Percentiles rank a stretch among this genome's conserved stretches.
phyloP scores from a whole-genome alignment of 1,140 invertebrate genomes.

The Elysia chlorotica region DNA sequence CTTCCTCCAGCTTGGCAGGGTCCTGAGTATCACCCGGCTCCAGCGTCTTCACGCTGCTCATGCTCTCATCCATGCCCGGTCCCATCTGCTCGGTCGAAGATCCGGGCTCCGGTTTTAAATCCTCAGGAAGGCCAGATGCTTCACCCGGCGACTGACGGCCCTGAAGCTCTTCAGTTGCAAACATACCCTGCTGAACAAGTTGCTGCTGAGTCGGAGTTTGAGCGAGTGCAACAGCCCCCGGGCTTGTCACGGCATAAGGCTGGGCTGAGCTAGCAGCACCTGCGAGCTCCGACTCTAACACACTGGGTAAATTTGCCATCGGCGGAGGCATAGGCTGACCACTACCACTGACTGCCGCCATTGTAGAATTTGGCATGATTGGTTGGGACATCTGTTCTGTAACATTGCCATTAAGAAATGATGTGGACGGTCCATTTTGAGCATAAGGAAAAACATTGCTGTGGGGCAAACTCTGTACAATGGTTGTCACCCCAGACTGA shows the following conservation, averaged over 20 bases:
- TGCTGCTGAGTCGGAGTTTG: slow-evolving; percentile 8
- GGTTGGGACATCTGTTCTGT: neutral
- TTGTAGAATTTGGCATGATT: neutral
- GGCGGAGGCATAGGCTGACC: neutral
- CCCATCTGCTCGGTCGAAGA: slow-evolving; percentile 1
- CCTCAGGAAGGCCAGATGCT: neutral
- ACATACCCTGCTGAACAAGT: neutral
- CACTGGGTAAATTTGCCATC: too few species aligned
- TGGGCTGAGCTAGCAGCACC: neutral
- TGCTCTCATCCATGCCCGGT: slow-evolving; percentile 13
- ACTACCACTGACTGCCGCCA: neutral
- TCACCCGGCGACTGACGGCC: neutral
- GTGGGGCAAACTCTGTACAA: slow-evolving; percentile 18
- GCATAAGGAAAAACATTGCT: slow-evolving; percentile 3
- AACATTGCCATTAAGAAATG: neutral
- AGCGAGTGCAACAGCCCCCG: neutral
- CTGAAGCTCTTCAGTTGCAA: neutral
- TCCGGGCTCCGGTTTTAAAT: too few species aligned
- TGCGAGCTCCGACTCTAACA: neutral
- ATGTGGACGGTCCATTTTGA: slow-evolving; percentile 10
- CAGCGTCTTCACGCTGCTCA: slow-evolving; percentile 9
- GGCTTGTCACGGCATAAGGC: neutral
- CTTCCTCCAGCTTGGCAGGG: slow-evolving; percentile 5
- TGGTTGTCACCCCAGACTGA: neutral
- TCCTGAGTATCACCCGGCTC: neutral